phyloP scores from a whole-genome alignment of 2,113 vertebrate genomes.

The Felis chaus region DNA sequence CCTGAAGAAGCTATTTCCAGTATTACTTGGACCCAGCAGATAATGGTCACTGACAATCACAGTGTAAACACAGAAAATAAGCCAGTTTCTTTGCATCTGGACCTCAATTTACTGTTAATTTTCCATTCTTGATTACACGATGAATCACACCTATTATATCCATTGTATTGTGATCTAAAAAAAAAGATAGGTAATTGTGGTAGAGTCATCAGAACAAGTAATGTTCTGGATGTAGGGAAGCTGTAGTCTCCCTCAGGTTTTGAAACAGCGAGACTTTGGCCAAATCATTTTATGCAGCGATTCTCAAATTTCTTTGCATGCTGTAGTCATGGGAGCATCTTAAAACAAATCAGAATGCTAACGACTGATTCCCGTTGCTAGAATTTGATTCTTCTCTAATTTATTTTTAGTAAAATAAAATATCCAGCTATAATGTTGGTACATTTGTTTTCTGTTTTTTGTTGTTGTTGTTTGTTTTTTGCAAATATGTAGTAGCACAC shows the following conservation, averaged over 20 bases:
- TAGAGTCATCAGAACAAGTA: not conserved
- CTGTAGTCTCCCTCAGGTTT: not conserved
- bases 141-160: not conserved
- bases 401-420: not conserved
- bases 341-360: not conserved
- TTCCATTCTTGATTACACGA: not conserved
- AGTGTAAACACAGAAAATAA: conserved; percentile 3
- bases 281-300: not conserved
- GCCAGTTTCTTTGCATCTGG: not conserved
- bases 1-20: conserved; percentile 55
- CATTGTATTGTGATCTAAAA: conserved; percentile 22
- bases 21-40: not conserved
- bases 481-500: not conserved
- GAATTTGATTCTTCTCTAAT: not conserved
- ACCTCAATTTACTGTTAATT: conserved; percentile 28
- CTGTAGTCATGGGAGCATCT: not conserved
- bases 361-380: not conserved
- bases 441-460: not conserved
- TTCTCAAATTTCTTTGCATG: not conserved
- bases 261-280: not conserved
- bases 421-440: not conserved
- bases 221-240: not conserved
- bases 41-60: not conserved
- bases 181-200: not conserved
- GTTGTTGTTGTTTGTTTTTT: not conserved